Evolutionary conservation across 2,797 vertebrate species (phyloP), one percentile per base, ranked within the genome.

Genomic region (Gadopsis bispinosus): DNA sequence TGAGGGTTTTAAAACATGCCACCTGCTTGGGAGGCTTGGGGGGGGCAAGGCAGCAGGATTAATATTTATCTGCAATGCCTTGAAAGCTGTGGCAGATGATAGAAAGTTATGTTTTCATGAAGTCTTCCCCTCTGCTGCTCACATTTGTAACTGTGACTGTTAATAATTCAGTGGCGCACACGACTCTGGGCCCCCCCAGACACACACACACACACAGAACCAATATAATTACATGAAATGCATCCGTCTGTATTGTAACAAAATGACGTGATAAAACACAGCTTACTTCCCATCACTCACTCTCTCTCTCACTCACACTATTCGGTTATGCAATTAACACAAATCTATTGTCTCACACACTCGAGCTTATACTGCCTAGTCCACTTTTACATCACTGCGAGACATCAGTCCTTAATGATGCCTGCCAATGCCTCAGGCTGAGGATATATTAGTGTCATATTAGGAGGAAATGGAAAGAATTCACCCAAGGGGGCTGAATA

Each of bases 381-480:
- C 55, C 10, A 65, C 56, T 68, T 73, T 62, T 53, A 75, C 68
- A 56, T 64, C 54, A 69, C 74, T 62, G 75, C 5, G 54, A 82
- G 59, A 78, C 55, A 43, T 77, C 64, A 48, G 65, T 33, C 19
- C 61, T 81, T 85, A 87, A 84, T 81, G 75, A 79, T 66, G 75
- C 63, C 77, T 83, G 63, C 80, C 68, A 56, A 37, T 10, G 87
- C 89, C 77, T 79, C 1, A 19, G 83, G 85, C 85, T 87, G 73
- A 64, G 73, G 75, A 87, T 89, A 73, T 87, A 85, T 92, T 79
- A 87, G 67, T 77, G 86, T 89, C 85, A 85, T 83, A 69, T 91
- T 89, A 83, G 77, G 65, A 84, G 76, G 83, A 88, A 88, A 90
- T 89, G 48, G 85, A 84, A 83, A 67, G 35, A 88, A 58, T 72